Percentiles rank a stretch among this genome's conserved stretches.
These are phyloP conservation scores for Allacma fusca DNA, from an alignment of 2,888 invertebrate species.

Conservation along the genomic window DNA sequence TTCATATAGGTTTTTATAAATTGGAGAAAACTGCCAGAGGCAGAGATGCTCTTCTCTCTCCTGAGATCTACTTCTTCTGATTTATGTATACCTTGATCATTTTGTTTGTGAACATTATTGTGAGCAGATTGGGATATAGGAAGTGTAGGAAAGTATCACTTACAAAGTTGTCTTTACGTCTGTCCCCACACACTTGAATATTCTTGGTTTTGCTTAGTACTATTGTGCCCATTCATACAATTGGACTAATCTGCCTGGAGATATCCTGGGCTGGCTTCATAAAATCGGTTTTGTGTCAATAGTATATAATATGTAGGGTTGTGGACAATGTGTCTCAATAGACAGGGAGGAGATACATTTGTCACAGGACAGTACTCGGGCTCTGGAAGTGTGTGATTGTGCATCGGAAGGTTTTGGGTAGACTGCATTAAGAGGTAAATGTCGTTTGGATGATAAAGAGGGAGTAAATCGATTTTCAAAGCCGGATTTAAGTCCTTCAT, in stretches of 20 bases:
- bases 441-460: background rate
- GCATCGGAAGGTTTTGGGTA: background rate
- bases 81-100: constrained; percentile 1
- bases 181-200: background rate
- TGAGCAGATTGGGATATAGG: background rate
- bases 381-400: background rate
- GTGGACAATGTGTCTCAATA: background rate
- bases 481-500: constrained; percentile 2
- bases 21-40: constrained; percentile 9
- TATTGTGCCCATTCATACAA: background rate
- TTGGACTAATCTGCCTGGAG: background rate
- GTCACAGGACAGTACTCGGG: background rate
- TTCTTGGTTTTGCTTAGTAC: background rate
- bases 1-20: background rate
- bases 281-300: background rate
- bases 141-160: constrained; percentile 5
- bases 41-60: background rate
- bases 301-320: background rate
- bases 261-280: background rate
- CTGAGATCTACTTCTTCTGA: background rate
- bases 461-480: constrained; percentile 1
- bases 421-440: background rate
- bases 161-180: background rate
- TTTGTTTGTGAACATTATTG: constrained; percentile 24
- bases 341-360: background rate